These are phyloP conservation scores for Drosophila sordidapex DNA, from an alignment of 2,888 invertebrate genomes.

Conservation along the genomic window DNA sequence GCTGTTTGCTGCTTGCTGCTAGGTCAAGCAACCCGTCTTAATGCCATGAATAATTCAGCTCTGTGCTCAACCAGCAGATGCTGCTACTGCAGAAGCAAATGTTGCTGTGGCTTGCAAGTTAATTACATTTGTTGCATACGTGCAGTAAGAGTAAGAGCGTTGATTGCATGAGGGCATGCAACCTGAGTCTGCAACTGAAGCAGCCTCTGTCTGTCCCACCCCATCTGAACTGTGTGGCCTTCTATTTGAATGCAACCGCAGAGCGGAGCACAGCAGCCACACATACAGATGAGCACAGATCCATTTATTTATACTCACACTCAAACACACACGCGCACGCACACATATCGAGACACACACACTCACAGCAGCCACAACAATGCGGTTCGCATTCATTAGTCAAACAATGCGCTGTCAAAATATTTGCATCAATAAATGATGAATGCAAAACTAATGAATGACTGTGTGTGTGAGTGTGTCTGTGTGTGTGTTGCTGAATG, in stretches of 20 bases:
- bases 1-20: slow-evolving; percentile 9
- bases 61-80: slow-evolving; percentile 18
- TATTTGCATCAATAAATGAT: slow-evolving; percentile 60
- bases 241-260: slow-evolving; percentile 50
- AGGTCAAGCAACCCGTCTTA: slow-evolving; percentile 66
- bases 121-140: slow-evolving; percentile 77
- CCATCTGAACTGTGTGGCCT: slow-evolving; percentile 27
- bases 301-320: slow-evolving; percentile 16
- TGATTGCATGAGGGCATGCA: slow-evolving; percentile 59
- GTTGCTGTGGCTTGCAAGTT: slow-evolving; percentile 62
- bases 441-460: slow-evolving; percentile 10
- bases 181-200: slow-evolving; percentile 16
- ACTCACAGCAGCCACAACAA: slow-evolving; percentile 45
- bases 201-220: slow-evolving; percentile 13
- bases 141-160: slow-evolving; percentile 49
- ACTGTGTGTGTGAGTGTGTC: background rate
- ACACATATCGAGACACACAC: background rate
- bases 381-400: slow-evolving; percentile 53
- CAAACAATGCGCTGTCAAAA: slow-evolving; percentile 61
- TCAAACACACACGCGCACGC: slow-evolving; percentile 4
- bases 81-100: slow-evolving; percentile 16
- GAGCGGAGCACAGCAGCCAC: slow-evolving; percentile 8
- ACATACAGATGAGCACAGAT: slow-evolving; percentile 19
- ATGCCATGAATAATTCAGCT: slow-evolving; percentile 75
- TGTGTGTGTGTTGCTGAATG: slow-evolving; percentile 1